These are phyloP conservation scores for Asarcornis scutulata DNA, from an alignment of 2,113 vertebrate species.

Conservation along the genomic window DNA sequence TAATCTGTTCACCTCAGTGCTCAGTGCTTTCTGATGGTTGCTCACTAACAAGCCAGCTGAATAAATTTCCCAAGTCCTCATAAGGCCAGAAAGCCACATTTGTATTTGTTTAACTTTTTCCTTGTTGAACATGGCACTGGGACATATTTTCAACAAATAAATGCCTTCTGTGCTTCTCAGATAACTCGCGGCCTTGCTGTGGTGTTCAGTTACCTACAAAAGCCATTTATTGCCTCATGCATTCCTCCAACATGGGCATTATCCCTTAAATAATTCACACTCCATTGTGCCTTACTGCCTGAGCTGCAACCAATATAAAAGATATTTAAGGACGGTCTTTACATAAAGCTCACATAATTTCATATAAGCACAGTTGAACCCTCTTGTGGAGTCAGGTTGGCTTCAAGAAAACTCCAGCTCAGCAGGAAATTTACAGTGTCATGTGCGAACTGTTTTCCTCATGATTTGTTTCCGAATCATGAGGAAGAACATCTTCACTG, in stretches of 20 bases:
- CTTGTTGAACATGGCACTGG: background rate
- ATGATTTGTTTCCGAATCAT: slow-evolving; percentile 58
- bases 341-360: slow-evolving; percentile 16
- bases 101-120: background rate
- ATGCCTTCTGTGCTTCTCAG: background rate
- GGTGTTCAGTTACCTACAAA: background rate
- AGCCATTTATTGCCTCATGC: background rate
- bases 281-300: background rate
- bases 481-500: slow-evolving; percentile 50
- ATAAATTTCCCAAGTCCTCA: background rate
- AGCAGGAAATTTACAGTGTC: slow-evolving; percentile 21
- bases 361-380: background rate
- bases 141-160: background rate
- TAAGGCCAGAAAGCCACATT: background rate
- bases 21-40: background rate
- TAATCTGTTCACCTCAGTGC: background rate
- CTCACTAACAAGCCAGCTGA: background rate
- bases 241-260: background rate
- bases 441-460: background rate
- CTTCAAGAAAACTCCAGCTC: slow-evolving; percentile 15
- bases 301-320: background rate
- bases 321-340: background rate
- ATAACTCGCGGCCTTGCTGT: background rate
- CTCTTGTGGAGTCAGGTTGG: background rate
- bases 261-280: background rate